phyloP scores from a whole-genome alignment of 2,113 vertebrate genomes.

The Perca schrenkii region DNA sequence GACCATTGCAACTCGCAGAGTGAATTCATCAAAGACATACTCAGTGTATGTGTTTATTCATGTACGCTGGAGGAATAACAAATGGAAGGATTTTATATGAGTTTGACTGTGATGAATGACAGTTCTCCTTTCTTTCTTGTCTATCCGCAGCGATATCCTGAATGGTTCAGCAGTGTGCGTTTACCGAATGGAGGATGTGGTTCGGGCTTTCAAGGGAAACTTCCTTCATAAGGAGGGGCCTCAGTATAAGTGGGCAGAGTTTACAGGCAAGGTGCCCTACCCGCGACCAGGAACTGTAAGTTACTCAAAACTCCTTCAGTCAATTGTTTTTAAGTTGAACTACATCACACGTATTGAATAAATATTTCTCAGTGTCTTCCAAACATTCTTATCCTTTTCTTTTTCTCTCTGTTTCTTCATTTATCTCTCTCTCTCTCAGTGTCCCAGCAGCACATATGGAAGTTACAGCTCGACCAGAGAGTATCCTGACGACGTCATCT shows the following conservation, averaged over 20 bases:
- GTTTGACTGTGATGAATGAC: not conserved
- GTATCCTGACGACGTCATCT: conserved; percentile 88
- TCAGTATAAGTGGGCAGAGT: conserved; percentile 87
- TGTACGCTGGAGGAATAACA: not conserved
- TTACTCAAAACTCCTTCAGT: conserved; percentile 15
- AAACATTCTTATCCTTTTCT: not conserved
- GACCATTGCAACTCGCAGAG: conserved; percentile 10
- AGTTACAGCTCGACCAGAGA: conserved; percentile 86
- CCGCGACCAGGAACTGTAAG: conserved; percentile 88
- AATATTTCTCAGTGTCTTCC: not conserved
- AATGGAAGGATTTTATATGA: not conserved
- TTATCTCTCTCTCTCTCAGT: conserved; percentile 67
- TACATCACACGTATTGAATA: not conserved
- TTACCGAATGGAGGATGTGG: conserved; percentile 87
- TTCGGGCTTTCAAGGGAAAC: conserved; percentile 85
- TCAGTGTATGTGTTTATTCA: conserved; percentile 7
- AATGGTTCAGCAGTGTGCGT: conserved; percentile 87
- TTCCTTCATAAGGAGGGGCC: conserved; percentile 88
- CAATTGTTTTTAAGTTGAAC: not conserved
- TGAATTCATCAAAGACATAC: conserved; percentile 13
- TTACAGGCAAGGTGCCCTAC: conserved; percentile 86
- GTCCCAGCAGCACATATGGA: conserved; percentile 88
- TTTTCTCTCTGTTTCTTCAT: not conserved
- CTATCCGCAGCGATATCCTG: conserved; percentile 81
- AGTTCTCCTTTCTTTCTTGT: conserved; percentile 10